Base-by-base conservation (phyloP, 2,113 vertebrate species). In the Dicentrarchus labrax region DNA sequence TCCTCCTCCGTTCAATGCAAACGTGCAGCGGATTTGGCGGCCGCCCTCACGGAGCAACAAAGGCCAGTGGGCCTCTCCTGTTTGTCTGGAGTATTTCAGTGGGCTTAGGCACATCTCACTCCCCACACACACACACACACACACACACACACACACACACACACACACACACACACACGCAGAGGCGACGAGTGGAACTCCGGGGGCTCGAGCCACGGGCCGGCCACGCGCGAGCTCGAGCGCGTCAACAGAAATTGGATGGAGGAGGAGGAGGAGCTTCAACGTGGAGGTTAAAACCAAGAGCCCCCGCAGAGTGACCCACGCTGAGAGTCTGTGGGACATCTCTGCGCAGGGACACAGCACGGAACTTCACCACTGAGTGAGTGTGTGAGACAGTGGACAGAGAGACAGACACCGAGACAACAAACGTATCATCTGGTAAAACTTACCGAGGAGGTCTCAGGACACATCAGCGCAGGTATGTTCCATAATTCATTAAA, bases 141-240 rank as follows among this genome's bases (percentile, higher is more conserved):
- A 77, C 81, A n/a, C 71, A 69, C 72, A 38, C 73, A 54, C 76
- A 50, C 65, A 59, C 83, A 73, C 67, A 30, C 77, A 68, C 60
- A 59, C 57, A 51, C 84, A 56, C 83, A 59, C 88, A 51, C 92
- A 54, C 87, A 72, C 87, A 66, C 85, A 82, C 88, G 68, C 79
- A 57, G 1, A 48, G 24, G 17, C 24, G 53, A 57, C 8, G 59
- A 78, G 84, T 79, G 74, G 75, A 80, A 78, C 80, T 80, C 30
- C 77, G 60, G 78, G 72, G 54, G 70, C 65, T 86, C 60, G 75
- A 89, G 93, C 90, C 95, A 95, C 94, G 95, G 94, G 95, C 87
- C 92, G 87, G 94, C 92, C 95, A 95, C 95, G 94, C 92, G 94
- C 89, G 59, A 89, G 72, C 77, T 81, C 21, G 21, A 48, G 38